A percentile compares a stretch with the other conserved stretches of the same genome.
Evolutionary conservation across 2,113 vertebrate species (phyloP).

Genomic region (Ophiodon elongatus): DNA sequence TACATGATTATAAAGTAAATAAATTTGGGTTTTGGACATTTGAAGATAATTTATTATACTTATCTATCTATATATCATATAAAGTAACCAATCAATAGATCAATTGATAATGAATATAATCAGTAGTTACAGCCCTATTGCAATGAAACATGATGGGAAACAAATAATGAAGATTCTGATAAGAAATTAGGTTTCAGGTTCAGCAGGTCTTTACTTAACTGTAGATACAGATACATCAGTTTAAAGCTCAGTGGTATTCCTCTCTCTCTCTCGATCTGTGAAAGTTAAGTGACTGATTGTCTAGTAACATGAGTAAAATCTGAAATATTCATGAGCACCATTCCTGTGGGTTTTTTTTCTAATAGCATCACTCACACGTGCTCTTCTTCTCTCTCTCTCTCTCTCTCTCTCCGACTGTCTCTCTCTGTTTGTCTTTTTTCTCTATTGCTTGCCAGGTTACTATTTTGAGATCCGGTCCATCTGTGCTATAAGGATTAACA

Average conservation of each 20-base stretch:
- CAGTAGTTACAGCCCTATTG: background rate
- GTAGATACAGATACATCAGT: slow-evolving; percentile 7
- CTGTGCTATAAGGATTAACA: slow-evolving; percentile 89
- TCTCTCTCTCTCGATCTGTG: slow-evolving; percentile 15
- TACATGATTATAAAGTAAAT: background rate
- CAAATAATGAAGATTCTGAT: background rate
- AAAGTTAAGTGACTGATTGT: slow-evolving; percentile 50
- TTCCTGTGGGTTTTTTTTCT: slow-evolving; percentile 22
- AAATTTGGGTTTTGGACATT: background rate
- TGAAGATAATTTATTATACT: background rate
- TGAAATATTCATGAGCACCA: slow-evolving; percentile 62
- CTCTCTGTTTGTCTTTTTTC: slow-evolving; percentile 36
- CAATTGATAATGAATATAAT: background rate
- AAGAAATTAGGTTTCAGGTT: background rate
- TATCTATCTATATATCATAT: no score
- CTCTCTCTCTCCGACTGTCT: slow-evolving; percentile 26
- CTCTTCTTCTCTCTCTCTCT: slow-evolving; percentile 25
- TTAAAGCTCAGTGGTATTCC: slow-evolving; percentile 21
- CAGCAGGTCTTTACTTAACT: slow-evolving; percentile 5
- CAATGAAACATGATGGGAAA: background rate
- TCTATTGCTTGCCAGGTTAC: slow-evolving; percentile 78
- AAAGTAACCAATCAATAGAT: background rate
- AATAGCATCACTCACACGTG: slow-evolving; percentile 34
- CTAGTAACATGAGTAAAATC: slow-evolving; percentile 59
- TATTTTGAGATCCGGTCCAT: slow-evolving; percentile 90